Percentiles rank a stretch among this genome's conserved stretches.
These are phyloP conservation scores for Ptiloglossa arizonensis DNA, from an alignment of 1,140 invertebrate species.

Conservation along the genomic window DNA sequence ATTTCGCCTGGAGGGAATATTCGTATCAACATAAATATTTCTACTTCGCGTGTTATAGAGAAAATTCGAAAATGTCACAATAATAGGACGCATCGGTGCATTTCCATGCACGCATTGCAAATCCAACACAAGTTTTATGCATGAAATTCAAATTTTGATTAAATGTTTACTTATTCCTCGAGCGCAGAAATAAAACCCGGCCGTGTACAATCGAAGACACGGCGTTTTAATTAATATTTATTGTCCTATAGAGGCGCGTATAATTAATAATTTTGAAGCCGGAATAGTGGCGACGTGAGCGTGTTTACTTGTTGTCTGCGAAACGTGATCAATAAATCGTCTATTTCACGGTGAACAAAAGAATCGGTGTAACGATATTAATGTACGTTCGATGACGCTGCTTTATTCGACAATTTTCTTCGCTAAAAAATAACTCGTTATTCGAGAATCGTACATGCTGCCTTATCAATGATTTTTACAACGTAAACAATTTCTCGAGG, in stretches of 20 bases:
- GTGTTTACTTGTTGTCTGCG: background rate
- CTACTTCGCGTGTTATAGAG: background rate
- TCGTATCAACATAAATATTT: background rate
- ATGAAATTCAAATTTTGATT: slow-evolving; percentile 40
- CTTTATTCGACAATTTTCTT: background rate
- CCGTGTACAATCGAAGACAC: background rate
- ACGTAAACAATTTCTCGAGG: background rate
- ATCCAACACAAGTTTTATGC: slow-evolving; percentile 8
- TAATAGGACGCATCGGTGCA: background rate
- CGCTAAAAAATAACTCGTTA: background rate
- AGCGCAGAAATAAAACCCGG: slow-evolving; percentile 1
- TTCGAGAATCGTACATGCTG: no score
- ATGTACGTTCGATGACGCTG: background rate
- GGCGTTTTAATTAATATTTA: slow-evolving; percentile 33
- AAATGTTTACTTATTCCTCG: slow-evolving; percentile 7
- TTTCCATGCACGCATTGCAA: slow-evolving; percentile 12
- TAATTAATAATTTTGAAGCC: slow-evolving; percentile 4
- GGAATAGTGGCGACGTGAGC: background rate
- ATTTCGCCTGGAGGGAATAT: background rate
- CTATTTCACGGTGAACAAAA: background rate
- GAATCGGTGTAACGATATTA: background rate
- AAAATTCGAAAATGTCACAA: slow-evolving; percentile 11
- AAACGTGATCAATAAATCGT: slow-evolving; percentile 18
- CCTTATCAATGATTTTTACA: no score
- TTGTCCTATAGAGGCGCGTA: background rate